These are phyloP conservation scores for Pomacea canaliculata DNA, from an alignment of 2,888 invertebrate genomes.

Conservation along the genomic window DNA sequence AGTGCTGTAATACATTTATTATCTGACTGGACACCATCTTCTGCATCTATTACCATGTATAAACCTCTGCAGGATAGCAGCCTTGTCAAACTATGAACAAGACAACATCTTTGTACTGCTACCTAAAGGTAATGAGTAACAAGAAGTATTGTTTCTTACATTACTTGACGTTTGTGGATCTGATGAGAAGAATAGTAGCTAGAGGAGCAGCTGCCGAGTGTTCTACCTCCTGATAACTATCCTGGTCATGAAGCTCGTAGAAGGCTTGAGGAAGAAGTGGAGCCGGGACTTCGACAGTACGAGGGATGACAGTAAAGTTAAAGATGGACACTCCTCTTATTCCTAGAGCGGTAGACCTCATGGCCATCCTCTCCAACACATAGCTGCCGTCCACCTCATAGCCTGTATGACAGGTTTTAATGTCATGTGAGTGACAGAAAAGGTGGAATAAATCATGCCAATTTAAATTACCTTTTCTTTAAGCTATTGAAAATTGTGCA, in stretches of 20 bases:
- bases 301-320: not conserved
- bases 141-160: not conserved
- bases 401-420: slow-evolving; percentile 22
- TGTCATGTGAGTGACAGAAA: not conserved
- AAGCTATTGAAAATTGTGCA: too few relatives aligned
- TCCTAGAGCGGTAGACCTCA: slow-evolving; percentile 33
- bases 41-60: too few relatives aligned
- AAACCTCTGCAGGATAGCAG: too few relatives aligned
- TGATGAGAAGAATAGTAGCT: not conserved
- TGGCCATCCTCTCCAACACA: slow-evolving; percentile 30
- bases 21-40: too few relatives aligned
- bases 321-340: slow-evolving; percentile 21
- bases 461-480: not conserved
- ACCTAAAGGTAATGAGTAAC: too few relatives aligned
- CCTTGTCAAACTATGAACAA: too few relatives aligned
- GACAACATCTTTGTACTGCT: too few relatives aligned
- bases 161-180: slow-evolving; percentile 15
- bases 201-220: not conserved
- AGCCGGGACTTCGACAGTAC: not conserved
- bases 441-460: not conserved
- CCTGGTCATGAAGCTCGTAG: not conserved
- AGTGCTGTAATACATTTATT: too few relatives aligned
- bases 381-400: slow-evolving; percentile 27
- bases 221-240: not conserved
- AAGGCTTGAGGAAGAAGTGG: slow-evolving; percentile 2